Conservation (phyloP, 2,113 vertebrate genomes). For the Hemichromis elongatus region DNA sequence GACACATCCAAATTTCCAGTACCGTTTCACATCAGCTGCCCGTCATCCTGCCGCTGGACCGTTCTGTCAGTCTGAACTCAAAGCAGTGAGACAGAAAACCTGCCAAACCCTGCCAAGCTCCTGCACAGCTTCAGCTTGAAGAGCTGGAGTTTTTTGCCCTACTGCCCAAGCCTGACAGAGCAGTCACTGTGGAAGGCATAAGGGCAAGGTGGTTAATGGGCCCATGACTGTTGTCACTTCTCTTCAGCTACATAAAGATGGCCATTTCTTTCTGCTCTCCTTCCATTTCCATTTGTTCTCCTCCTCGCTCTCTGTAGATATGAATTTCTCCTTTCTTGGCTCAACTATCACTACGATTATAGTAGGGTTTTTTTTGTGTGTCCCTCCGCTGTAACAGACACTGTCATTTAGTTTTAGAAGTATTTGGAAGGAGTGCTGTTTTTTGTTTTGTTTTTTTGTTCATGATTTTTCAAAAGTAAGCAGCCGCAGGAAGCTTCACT, state of each 20-base stretch:
- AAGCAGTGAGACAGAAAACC: constrained; percentile 27
- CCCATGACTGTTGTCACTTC: constrained; percentile 41
- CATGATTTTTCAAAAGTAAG: background rate
- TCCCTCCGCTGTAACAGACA: background rate
- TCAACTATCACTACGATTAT: background rate
- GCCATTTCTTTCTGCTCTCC: constrained; percentile 2
- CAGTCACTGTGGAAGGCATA: constrained; percentile 25
- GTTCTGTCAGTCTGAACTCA: constrained; percentile 40
- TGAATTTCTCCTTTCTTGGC: background rate
- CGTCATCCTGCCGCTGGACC: constrained; percentile 18
- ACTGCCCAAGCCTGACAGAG: constrained; percentile 30
- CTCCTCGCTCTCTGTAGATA: constrained; percentile 28
- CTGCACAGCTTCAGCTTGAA: background rate
- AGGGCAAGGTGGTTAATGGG: constrained; percentile 23
- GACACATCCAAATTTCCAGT: constrained; percentile 15
- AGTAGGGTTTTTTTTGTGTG: background rate
- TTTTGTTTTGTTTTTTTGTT: background rate
- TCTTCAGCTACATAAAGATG: background rate
- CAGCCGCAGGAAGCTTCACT: constrained; percentile 27
- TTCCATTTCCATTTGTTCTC: background rate
- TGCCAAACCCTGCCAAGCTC: background rate
- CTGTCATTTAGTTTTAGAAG: constrained; percentile 41
- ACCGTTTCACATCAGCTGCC: constrained; percentile 17
- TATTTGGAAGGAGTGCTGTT: constrained; percentile 7
- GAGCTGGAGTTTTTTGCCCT: constrained; percentile 21